Evolutionary conservation across 1,140 invertebrate genomes (phyloP).

Genomic region (Bombus breviceps): DNA sequence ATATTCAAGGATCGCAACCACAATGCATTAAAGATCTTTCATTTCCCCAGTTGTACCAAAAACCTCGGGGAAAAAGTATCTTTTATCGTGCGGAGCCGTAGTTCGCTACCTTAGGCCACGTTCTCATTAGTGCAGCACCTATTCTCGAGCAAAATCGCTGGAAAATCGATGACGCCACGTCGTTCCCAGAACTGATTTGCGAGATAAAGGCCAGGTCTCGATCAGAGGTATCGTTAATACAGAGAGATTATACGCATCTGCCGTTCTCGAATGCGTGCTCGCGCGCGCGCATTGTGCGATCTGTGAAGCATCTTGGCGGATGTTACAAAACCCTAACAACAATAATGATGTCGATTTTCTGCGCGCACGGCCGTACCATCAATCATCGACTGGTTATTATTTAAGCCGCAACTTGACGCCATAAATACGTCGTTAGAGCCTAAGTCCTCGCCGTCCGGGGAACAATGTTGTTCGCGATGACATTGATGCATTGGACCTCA

Average conservation of each 20-base stretch:
- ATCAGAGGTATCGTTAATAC: constrained; percentile 60
- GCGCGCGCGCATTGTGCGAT: constrained; percentile 58
- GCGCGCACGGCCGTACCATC: constrained; percentile 77
- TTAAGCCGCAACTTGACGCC: constrained; percentile 81
- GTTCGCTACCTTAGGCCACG: background rate
- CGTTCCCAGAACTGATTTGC: constrained; percentile 40
- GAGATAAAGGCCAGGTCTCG: constrained; percentile 37
- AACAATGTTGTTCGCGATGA: constrained; percentile 75
- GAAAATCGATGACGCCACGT: constrained; percentile 11
- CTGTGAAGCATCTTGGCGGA: constrained; percentile 68
- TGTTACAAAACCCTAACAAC: constrained; percentile 76
- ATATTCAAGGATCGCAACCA: too few relatives aligned
- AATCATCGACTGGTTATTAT: constrained; percentile 82
- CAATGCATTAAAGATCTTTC: background rate
- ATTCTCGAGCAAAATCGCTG: background rate
- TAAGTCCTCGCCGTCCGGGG: constrained; percentile 67
- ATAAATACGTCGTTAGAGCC: constrained; percentile 82
- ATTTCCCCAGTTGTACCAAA: too few relatives aligned
- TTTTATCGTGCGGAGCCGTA: background rate
- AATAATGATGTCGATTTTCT: constrained; percentile 81
- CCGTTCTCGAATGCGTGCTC: constrained; percentile 14
- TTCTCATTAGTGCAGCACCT: background rate
- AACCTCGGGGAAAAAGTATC: too few relatives aligned
- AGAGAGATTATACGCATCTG: constrained; percentile 77
- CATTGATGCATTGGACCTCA: constrained; percentile 78